Base-by-base conservation (phyloP, 2,113 vertebrate genomes). In the Carlito syrichta region DNA sequence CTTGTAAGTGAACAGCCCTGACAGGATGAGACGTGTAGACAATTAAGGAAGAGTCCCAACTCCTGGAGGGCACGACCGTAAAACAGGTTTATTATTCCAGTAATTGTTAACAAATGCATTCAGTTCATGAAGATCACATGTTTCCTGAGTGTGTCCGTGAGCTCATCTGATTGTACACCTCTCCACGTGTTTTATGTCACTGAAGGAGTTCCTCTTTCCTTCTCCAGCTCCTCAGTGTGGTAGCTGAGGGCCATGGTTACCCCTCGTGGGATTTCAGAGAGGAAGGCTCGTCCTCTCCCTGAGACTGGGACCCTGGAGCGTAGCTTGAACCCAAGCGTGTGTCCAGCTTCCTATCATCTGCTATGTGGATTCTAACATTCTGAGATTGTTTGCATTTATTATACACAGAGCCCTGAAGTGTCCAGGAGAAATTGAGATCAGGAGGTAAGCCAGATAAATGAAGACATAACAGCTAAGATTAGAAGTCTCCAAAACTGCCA, bases 221-320 rank as follows among this genome's bases (percentile, higher is more conserved):
- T 14, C 35, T 50, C 40, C 25, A 63, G 58, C 7, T 25, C 35
- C 63, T 17, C 23, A 10, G 0, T 1, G 27, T 32, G 71, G 58
- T 22, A 40, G 62, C 25, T 38, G 35, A 69, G 13, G 56, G 32
- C 8, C 0, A 6, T 23, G n/a, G n/a, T n/a, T n/a, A n/a, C 3
- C 35, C 14, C 22, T 10, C 35, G 6, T 43, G 85, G 13, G 48
- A 38, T 17, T 4, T 8, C 4, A 10, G 27, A 10, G n/a, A 45
- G 19, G 1, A 0, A 20, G 19, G 13, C 10, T 35, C 5, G 2
- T 5, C 9, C 35, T 69, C 4, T 25, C 12, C 3, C 6, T 0
- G 30, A 50, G 1, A 1, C 58, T 5, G 38, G 14, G 13, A 30
- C 2, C 30, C 13, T 2, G 9, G 9, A 25, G 11, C 52, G 40